These are phyloP conservation scores for Mamestra configurata DNA, from an alignment of 1,140 invertebrate genomes.

Conservation along the genomic window DNA sequence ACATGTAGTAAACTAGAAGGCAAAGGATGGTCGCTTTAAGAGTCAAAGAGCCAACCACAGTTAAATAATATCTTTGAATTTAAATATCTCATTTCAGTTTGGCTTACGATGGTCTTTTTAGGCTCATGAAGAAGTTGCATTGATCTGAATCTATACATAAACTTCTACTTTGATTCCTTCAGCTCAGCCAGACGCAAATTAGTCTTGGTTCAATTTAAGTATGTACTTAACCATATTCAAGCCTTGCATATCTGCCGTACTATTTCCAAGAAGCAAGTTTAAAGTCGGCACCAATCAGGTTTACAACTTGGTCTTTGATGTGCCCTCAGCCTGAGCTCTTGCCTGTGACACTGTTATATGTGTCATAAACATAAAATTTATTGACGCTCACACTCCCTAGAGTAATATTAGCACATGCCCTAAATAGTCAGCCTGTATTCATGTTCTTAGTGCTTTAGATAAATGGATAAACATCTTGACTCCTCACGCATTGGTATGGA, in stretches of 20 bases:
- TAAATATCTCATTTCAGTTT: too few relatives aligned
- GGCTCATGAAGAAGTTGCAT: too few relatives aligned
- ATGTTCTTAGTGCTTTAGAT: slow-evolving; percentile 52
- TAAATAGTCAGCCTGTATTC: not conserved
- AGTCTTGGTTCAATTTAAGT: not conserved
- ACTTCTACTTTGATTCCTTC: too few relatives aligned
- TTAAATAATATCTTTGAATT: too few relatives aligned
- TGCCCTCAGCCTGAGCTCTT: slow-evolving; percentile 21
- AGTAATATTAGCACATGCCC: slow-evolving; percentile 7
- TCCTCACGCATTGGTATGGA: not conserved
- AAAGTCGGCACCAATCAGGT: slow-evolving; percentile 66
- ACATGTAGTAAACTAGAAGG: too few relatives aligned
- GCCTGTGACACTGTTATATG: slow-evolving; percentile 10
- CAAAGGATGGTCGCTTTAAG: too few relatives aligned
- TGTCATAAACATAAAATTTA: slow-evolving; percentile 19
- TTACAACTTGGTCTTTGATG: slow-evolving; percentile 68
- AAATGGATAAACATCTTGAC: not conserved
- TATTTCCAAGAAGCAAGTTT: slow-evolving; percentile 48
- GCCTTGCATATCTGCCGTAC: not conserved
- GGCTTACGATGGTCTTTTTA: too few relatives aligned
- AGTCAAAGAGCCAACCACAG: too few relatives aligned
- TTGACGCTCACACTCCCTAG: not conserved
- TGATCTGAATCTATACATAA: too few relatives aligned
- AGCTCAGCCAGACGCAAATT: not conserved
- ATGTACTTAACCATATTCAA: not conserved